Base-by-base conservation (phyloP, 2,888 invertebrate genomes). In the Oscheius sp. region DNA sequence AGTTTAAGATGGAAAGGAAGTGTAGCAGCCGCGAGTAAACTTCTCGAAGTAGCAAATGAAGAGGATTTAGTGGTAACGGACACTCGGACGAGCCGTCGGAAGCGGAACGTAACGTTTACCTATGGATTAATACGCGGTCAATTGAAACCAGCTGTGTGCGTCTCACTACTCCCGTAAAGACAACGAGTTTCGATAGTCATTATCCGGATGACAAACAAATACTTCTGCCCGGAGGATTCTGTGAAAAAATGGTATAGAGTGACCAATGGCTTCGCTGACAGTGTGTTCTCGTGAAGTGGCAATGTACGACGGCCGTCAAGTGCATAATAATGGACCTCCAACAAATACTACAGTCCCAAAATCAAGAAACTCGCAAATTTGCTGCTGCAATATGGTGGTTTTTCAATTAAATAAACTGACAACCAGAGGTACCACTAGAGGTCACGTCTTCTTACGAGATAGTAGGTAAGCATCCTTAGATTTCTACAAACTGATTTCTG, bases 71-170 rank as follows among this genome's bases (percentile, higher is more conserved):
- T 63, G 47, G 47, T 63, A 63, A 53, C 53, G 53, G 53, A 53
- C 47, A 50, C 33, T 60, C 4, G 7, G 48, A 63, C 47, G 63
- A 47, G 48, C 13, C n/a, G 32, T n/a, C 53, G 68, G 68, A 68
- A 68, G 68, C 37, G 68, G 42, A 53, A 53, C 68, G 68, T 68
- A 68, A 68, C 53, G 68, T 68, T 68, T 68, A 68, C 68, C 68
- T 68, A 37, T 7, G 68, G 68, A 68, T 68, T 68, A 68, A 68
- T 68, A 68, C 53, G 55, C 68, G 68, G 55, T 53, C 68, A 68
- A 53, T 68, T 68, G 68, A 68, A 68, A 68, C 68, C 68, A 55
- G 68, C 68, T 68, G 35, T 32, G 55, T 42, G 7, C 42, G 55
- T 55, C 55, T 21, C 21, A 21, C 21, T 35, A 37, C 68, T 68